Percentiles rank a stretch among this genome's conserved stretches.
Conservation (phyloP, 2,888 invertebrate genomes). For the Cephonodes hylas region DNA sequence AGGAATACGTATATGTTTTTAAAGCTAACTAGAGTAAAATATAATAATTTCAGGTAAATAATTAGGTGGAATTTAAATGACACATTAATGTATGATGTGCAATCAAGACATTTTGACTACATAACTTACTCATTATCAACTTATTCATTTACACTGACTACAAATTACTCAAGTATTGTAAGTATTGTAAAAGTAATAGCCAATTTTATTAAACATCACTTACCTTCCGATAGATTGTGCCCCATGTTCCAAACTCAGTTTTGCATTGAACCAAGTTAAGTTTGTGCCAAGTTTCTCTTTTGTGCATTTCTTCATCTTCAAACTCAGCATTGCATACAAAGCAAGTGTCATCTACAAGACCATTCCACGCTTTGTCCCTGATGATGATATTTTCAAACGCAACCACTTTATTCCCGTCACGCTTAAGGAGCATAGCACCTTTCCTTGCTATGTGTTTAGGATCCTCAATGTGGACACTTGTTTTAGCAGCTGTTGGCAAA, state of each 20-base stretch:
- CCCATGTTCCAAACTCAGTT: slow-evolving; percentile 30
- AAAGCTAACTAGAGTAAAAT: background rate
- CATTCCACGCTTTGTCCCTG: slow-evolving; percentile 46
- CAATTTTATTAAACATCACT: slow-evolving; percentile 8
- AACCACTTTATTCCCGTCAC: background rate
- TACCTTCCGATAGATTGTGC: slow-evolving; percentile 49
- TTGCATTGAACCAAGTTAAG: slow-evolving; percentile 48
- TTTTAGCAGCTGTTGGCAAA: slow-evolving; percentile 29
- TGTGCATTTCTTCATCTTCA: slow-evolving; percentile 37
- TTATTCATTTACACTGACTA: too few species aligned
- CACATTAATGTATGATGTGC: too few species aligned
- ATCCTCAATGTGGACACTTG: background rate
- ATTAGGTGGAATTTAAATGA: too few species aligned
- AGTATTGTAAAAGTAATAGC: too few species aligned
- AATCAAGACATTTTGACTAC: too few species aligned
- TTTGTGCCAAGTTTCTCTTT: slow-evolving; percentile 34
- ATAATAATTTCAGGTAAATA: too few species aligned
- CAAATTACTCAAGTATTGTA: too few species aligned
- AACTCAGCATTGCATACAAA: slow-evolving; percentile 49
- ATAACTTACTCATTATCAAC: too few species aligned
- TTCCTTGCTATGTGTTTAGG: background rate
- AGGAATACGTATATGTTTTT: background rate
- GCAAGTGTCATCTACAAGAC: slow-evolving; percentile 45
- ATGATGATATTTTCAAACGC: slow-evolving; percentile 22
- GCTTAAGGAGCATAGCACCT: background rate